phyloP scores from a whole-genome alignment of 2,888 invertebrate species.

The Chrysotoxum bicinctum region DNA sequence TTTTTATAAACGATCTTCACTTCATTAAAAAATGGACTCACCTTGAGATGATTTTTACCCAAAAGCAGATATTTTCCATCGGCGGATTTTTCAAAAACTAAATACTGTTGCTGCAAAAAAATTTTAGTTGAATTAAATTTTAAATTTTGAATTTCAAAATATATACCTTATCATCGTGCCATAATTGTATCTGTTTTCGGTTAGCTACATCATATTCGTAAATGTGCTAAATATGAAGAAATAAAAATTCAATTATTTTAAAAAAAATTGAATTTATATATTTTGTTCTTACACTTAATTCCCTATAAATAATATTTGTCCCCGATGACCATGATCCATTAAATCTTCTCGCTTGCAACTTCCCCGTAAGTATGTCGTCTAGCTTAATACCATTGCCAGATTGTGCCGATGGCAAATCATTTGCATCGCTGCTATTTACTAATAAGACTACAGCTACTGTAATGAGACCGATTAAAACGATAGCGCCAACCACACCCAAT shows the following conservation, averaged over 20 bases:
- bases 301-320: constrained; percentile 85
- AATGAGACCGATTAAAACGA: constrained; percentile 84
- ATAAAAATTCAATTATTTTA: not conserved
- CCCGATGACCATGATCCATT: constrained; percentile 92
- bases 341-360: constrained; percentile 86
- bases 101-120: constrained; percentile 75
- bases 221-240: constrained; percentile 75
- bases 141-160: not conserved
- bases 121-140: not conserved
- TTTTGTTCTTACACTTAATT: constrained; percentile 77
- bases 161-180: constrained; percentile 74
- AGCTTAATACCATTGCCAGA: constrained; percentile 82
- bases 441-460: constrained; percentile 84
- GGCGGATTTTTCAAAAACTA: constrained; percentile 84
- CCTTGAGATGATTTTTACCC: constrained; percentile 85
- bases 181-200: constrained; percentile 71
- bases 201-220: constrained; percentile 77
- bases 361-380: constrained; percentile 88
- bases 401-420: constrained; percentile 48
- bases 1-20: no score
- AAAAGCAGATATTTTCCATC: constrained; percentile 86
- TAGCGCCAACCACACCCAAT: constrained; percentile 83
- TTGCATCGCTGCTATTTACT: constrained; percentile 79
- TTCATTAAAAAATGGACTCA: no score
- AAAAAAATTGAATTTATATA: not conserved